These are phyloP conservation scores for Okapia johnstoni DNA, from an alignment of 2,113 vertebrate species.

Conservation along the genomic window DNA sequence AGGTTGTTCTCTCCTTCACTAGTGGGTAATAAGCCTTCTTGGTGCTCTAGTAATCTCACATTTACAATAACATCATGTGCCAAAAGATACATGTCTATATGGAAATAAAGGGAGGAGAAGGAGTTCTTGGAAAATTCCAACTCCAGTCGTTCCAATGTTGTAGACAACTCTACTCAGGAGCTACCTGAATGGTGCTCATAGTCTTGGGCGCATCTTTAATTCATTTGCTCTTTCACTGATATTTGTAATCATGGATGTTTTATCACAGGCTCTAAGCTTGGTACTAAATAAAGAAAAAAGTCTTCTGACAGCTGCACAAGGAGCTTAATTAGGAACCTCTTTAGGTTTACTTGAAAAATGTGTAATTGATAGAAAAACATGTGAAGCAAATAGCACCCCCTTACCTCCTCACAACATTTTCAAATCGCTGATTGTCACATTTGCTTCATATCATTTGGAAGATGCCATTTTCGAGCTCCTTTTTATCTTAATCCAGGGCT, in stretches of 20 bases:
- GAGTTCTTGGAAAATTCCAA: background rate
- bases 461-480: slow-evolving; percentile 47
- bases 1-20: background rate
- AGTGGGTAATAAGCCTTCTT: background rate
- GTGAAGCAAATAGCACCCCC: slow-evolving; percentile 64
- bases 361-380: slow-evolving; percentile 73
- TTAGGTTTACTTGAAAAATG: slow-evolving; percentile 74
- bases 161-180: background rate
- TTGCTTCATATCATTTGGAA: slow-evolving; percentile 74
- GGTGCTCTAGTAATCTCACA: background rate
- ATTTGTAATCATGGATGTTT: slow-evolving; percentile 70
- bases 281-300: slow-evolving; percentile 75
- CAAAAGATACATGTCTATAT: background rate
- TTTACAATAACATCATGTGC: background rate
- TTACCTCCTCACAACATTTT: slow-evolving; percentile 69
- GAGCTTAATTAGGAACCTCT: slow-evolving; percentile 76
- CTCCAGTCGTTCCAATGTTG: background rate
- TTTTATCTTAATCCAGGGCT: slow-evolving; percentile 62
- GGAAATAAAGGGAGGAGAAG: background rate
- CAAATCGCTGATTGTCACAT: slow-evolving; percentile 69
- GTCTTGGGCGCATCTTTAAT: slow-evolving; percentile 57
- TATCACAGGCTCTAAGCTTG: slow-evolving; percentile 54
- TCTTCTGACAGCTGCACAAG: slow-evolving; percentile 70
- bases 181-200: slow-evolving; percentile 45
- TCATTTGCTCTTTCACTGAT: slow-evolving; percentile 55